phyloP scores from a whole-genome alignment of 2,797 vertebrate species.

The Notoglanidium macrostoma region DNA sequence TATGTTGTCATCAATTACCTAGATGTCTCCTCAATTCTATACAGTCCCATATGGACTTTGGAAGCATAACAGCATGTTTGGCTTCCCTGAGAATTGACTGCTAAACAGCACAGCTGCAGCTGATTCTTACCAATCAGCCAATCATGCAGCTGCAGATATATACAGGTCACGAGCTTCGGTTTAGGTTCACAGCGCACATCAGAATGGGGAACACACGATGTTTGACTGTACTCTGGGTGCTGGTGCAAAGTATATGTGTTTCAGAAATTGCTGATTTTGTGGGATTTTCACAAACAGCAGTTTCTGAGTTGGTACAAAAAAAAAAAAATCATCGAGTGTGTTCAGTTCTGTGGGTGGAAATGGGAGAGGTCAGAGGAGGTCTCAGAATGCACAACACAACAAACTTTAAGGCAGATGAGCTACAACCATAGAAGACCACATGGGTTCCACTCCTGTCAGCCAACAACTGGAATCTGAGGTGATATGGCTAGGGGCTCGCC shows the following conservation, averaged over 20 bases:
- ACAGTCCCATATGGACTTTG: constrained; percentile 9
- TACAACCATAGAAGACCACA: not conserved
- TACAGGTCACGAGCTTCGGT: not conserved
- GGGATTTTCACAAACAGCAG: not conserved
- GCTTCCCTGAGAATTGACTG: constrained; percentile 1
- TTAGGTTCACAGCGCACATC: constrained; percentile 50
- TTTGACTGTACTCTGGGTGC: not conserved
- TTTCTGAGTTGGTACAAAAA: not conserved
- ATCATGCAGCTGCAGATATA: not conserved
- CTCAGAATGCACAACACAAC: not conserved
- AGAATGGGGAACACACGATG: not conserved
- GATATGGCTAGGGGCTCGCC: not conserved
- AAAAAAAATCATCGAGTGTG: not conserved
- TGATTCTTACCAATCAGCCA: not conserved
- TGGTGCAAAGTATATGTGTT: not conserved
- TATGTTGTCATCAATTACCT: constrained; percentile 65
- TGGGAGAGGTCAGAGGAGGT: not conserved
- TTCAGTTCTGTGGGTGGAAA: not conserved
- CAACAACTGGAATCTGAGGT: not conserved
- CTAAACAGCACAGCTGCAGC: constrained; percentile 6
- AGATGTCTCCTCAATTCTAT: constrained; percentile 25
- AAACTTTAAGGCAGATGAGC: not conserved
- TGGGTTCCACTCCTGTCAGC: not conserved
- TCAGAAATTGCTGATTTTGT: not conserved
- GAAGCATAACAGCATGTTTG: constrained; percentile 23